phyloP scores from a whole-genome alignment of 2,888 invertebrate genomes.

The Pegoplata infirma region DNA sequence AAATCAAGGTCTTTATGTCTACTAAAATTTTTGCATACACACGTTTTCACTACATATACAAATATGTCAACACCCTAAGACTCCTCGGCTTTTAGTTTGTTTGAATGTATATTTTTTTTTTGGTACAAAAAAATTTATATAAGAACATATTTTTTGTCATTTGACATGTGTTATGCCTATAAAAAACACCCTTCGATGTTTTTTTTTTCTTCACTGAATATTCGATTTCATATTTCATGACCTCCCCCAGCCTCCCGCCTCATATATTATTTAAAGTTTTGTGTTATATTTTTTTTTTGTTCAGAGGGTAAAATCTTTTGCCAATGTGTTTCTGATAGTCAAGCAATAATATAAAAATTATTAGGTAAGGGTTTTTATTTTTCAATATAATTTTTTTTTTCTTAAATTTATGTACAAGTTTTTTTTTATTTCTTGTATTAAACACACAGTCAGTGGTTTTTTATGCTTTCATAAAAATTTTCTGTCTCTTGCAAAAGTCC shows the following conservation, averaged over 20 bases:
- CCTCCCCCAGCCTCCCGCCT: slow-evolving; percentile 22
- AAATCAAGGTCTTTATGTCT: too few relatives aligned
- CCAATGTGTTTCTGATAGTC: slow-evolving; percentile 54
- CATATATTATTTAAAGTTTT: slow-evolving; percentile 33
- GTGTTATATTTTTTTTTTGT: slow-evolving; percentile 8
- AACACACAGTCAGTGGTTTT: slow-evolving; percentile 43
- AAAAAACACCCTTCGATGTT: slow-evolving; percentile 56
- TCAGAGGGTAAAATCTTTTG: slow-evolving; percentile 14
- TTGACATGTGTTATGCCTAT: slow-evolving; percentile 62
- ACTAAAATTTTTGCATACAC: slow-evolving; percentile 39
- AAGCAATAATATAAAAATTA: slow-evolving; percentile 55
- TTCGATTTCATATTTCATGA: slow-evolving; percentile 50
- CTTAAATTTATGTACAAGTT: background rate
- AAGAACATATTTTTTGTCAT: slow-evolving; percentile 59
- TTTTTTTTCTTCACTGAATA: slow-evolving; percentile 6
- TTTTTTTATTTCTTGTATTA: slow-evolving; percentile 7
- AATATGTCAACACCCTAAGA: slow-evolving; percentile 59
- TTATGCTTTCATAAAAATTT: slow-evolving; percentile 45
- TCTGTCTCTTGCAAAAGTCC: slow-evolving; percentile 27
- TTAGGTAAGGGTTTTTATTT: slow-evolving; percentile 42
- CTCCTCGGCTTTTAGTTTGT: slow-evolving; percentile 30
- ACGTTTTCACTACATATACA: background rate
- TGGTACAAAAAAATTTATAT: slow-evolving; percentile 37
- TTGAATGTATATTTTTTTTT: slow-evolving; percentile 1
- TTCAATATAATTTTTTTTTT: slow-evolving; percentile 9